These are phyloP conservation scores for Troilus luridus DNA, from an alignment of 2,888 invertebrate species.

Conservation along the genomic window DNA sequence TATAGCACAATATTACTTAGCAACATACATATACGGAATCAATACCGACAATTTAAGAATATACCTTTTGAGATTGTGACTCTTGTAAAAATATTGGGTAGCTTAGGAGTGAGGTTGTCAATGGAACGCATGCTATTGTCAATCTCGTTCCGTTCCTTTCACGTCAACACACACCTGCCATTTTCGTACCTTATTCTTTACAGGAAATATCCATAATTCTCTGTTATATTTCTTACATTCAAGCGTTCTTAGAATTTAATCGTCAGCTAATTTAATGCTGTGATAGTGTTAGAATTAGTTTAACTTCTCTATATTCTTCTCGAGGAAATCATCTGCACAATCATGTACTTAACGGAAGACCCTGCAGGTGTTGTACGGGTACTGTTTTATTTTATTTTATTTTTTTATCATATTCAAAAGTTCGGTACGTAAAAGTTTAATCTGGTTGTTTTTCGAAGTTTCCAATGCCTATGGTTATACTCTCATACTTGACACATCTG, in stretches of 20 bases:
- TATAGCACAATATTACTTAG: background rate
- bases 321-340: no score
- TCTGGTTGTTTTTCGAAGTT: background rate
- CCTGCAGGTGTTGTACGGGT: no score
- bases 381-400: no score
- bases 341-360: no score
- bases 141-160: conserved; percentile 13
- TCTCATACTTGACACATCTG: background rate
- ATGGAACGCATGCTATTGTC: background rate
- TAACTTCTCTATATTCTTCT: no score
- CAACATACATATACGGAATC: background rate
- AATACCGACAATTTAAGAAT: background rate
- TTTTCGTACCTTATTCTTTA: background rate
- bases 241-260: background rate
- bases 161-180: conserved; percentile 18
- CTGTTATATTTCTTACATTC: background rate
- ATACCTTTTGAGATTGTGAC: background rate
- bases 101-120: background rate
- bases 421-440: background rate
- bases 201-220: background rate
- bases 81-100: background rate
- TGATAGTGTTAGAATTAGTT: no score
- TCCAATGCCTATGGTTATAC: background rate
- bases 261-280: no score
- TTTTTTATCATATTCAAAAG: background rate